A percentile compares a stretch with the other conserved stretches of the same genome.
These are phyloP conservation scores for Xiphias gladius DNA, from an alignment of 2,113 vertebrate species.

Conservation along the genomic window DNA sequence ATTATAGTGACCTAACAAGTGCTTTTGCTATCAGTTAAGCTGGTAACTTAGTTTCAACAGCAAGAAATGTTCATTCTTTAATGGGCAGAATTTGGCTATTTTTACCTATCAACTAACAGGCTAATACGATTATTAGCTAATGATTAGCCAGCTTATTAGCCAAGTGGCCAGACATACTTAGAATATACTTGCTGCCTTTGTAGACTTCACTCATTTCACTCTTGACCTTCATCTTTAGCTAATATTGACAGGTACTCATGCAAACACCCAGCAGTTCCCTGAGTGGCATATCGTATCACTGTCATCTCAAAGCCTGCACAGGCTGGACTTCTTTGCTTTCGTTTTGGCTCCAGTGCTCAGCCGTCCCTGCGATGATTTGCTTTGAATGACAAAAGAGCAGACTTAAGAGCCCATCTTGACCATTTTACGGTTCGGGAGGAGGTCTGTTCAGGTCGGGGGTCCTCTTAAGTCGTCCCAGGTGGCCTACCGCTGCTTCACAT, in stretches of 20 bases:
- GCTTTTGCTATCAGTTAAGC: not conserved
- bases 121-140: not conserved
- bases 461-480: conserved; percentile 72
- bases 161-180: not conserved
- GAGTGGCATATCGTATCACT: conserved; percentile 24
- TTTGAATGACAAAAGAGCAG: conserved; percentile 81
- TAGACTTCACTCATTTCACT: not conserved
- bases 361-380: conserved; percentile 60
- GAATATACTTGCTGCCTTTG: not conserved
- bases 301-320: conserved; percentile 20
- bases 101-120: not conserved
- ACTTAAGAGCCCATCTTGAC: conserved; percentile 69
- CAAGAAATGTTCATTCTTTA: too few species aligned
- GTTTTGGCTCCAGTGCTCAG: conserved; percentile 29
- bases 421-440: conserved; percentile 60
- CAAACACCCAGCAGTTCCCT: not conserved
- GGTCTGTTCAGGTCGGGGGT: conserved; percentile 52
- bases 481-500: conserved; percentile 60
- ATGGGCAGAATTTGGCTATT: not conserved
- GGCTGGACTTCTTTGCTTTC: not conserved
- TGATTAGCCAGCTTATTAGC: not conserved
- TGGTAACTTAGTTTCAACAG: not conserved
- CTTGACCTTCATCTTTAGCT: not conserved
- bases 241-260: not conserved
- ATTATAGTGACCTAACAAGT: not conserved